Conservation (phyloP, 1,140 invertebrate species). For the Lerema accius region DNA sequence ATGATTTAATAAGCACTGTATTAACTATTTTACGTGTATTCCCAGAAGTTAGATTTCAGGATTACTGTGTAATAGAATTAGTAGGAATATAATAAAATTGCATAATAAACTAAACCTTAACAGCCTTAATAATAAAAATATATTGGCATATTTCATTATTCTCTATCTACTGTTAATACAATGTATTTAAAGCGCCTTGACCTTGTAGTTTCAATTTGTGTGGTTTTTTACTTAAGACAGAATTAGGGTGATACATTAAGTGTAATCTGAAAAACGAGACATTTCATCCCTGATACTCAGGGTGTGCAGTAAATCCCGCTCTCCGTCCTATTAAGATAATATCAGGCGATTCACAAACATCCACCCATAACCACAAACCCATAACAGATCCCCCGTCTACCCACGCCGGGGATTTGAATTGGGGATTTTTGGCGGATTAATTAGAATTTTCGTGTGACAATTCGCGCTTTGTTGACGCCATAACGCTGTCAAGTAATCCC, state of each 20-base stretch:
- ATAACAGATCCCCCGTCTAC: constrained; percentile 46
- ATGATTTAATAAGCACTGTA: too few species aligned
- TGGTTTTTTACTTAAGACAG: constrained; percentile 1
- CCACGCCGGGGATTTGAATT: constrained; percentile 38
- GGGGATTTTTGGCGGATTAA: constrained; percentile 58
- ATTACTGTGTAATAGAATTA: too few species aligned
- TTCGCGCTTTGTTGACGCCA: constrained; percentile 27
- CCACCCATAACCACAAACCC: constrained; percentile 44
- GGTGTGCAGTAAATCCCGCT: constrained; percentile 51
- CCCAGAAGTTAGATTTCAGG: too few species aligned
- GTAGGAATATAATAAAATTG: too few species aligned
- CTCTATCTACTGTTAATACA: too few species aligned
- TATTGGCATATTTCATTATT: too few species aligned
- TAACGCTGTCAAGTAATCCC: constrained; percentile 17
- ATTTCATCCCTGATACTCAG: constrained; percentile 25
- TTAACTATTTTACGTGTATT: too few species aligned
- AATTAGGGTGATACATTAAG: constrained; percentile 16
- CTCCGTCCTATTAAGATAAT: constrained; percentile 66
- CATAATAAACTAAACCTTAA: too few species aligned
- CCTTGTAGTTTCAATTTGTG: not conserved
- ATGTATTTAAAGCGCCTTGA: too few species aligned
- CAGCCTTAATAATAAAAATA: too few species aligned
- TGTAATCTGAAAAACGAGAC: constrained; percentile 18
- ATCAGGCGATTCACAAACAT: constrained; percentile 66
- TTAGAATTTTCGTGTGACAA: constrained; percentile 46